Conservation (phyloP, 2,888 invertebrate species). For the Drosophila emarginata region DNA sequence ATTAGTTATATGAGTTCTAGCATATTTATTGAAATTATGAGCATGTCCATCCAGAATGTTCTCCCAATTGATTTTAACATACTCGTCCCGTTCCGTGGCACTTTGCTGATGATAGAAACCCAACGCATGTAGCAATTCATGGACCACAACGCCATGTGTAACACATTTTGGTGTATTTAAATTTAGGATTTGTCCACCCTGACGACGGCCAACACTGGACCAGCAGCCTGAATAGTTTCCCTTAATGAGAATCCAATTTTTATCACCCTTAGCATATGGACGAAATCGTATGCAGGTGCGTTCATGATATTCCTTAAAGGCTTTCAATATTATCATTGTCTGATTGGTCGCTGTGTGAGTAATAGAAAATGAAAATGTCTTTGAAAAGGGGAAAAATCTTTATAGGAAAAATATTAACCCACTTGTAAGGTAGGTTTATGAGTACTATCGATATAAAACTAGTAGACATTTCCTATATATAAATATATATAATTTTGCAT, state of each 20-base stretch:
- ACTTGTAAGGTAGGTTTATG: no score
- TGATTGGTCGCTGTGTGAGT: conserved; percentile 80
- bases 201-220: conserved; percentile 86
- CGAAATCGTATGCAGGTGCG: conserved; percentile 87
- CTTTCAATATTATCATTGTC: conserved; percentile 83
- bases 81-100: conserved; percentile 89
- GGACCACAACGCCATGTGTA: conserved; percentile 86
- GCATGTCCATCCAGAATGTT: conserved; percentile 85
- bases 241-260: conserved; percentile 85
- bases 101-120: conserved; percentile 94
- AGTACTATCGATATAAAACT: no score
- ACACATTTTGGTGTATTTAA: conserved; percentile 84
- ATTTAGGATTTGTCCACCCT: conserved; percentile 85
- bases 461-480: no score
- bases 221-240: conserved; percentile 85
- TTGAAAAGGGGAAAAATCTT: neutral
- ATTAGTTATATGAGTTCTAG: conserved; percentile 85
- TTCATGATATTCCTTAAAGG: conserved; percentile 85
- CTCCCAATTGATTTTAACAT: conserved; percentile 88
- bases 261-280: conserved; percentile 84
- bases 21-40: conserved; percentile 87
- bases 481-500: conserved; percentile 9
- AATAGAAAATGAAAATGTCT: neutral
- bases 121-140: conserved; percentile 90
- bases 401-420: no score